Evolutionary conservation across 1,140 invertebrate genomes (phyloP).

Genomic region (Drosophila ogumai): DNA sequence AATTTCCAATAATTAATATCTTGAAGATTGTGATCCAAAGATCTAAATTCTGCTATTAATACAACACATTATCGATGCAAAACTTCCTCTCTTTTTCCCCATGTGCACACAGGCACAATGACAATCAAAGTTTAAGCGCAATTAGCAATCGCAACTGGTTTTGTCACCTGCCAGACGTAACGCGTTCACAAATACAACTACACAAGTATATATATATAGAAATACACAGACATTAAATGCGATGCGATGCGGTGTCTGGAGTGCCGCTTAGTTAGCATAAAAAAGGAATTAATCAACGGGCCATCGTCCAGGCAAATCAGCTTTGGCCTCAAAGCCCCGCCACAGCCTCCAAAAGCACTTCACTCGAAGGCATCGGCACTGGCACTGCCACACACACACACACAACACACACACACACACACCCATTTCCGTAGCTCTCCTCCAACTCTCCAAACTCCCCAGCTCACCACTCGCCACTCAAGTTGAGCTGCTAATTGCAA

Average conservation of each 20-base stretch:
- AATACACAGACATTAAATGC: background rate
- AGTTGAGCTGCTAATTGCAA: constrained; percentile 80
- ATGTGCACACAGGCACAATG: constrained; percentile 37
- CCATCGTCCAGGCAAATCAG: constrained; percentile 49
- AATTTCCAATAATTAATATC: background rate
- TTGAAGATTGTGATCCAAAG: background rate
- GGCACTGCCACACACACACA: constrained; percentile 1
- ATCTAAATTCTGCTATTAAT: background rate
- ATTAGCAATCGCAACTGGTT: constrained; percentile 77
- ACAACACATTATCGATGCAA: background rate
- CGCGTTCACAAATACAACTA: background rate
- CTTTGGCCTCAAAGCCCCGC: constrained; percentile 40
- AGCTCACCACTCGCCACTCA: constrained; percentile 51
- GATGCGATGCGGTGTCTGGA: constrained; percentile 18
- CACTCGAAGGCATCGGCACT: constrained; percentile 29
- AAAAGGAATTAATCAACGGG: constrained; percentile 76
- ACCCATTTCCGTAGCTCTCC: background rate
- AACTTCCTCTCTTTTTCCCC: background rate
- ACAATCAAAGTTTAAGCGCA: constrained; percentile 55
- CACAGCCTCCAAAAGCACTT: constrained; percentile 18
- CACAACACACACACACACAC: constrained; percentile 1
- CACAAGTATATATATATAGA: background rate
- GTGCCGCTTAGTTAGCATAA: constrained; percentile 71
- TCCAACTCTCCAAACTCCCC: background rate
- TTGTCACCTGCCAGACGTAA: constrained; percentile 65